Evolutionary conservation across 2,797 vertebrate genomes (phyloP).

Genomic region (Liparis tanakae): DNA sequence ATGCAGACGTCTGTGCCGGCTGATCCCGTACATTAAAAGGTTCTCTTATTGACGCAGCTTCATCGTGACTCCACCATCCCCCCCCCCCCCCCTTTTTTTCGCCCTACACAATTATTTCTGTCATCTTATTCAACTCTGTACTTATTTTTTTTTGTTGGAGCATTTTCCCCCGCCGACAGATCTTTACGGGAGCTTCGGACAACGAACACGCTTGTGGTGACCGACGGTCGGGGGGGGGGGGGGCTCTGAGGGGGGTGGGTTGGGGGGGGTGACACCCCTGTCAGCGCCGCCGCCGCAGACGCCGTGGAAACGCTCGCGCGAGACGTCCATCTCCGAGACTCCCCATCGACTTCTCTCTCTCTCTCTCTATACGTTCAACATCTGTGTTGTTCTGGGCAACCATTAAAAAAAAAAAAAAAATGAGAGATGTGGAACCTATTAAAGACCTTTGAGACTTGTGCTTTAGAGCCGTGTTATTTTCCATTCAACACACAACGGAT

Average conservation of each 20-base stretch:
- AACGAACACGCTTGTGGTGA: slow-evolving; percentile 25
- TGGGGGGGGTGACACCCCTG: slow-evolving; percentile 58
- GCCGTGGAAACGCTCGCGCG: slow-evolving; percentile 39
- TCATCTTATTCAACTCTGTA: too few relatives aligned
- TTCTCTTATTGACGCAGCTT: slow-evolving; percentile 1
- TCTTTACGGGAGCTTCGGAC: slow-evolving; percentile 51
- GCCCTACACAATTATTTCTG: not conserved
- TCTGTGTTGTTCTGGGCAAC: slow-evolving; percentile 47
- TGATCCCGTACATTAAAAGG: not conserved
- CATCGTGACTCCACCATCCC: not conserved
- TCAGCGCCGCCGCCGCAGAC: slow-evolving; percentile 63
- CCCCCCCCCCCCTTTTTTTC: not conserved
- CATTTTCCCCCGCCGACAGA: slow-evolving; percentile 43
- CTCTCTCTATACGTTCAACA: slow-evolving; percentile 21
- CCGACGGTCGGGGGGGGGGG: slow-evolving; percentile 32
- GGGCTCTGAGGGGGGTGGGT: slow-evolving; percentile 13
- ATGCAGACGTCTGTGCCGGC: slow-evolving; percentile 49
- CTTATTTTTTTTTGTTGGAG: too few relatives aligned
- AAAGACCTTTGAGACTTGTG: slow-evolving; percentile 30
- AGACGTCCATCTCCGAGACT: slow-evolving; percentile 1
- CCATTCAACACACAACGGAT: slow-evolving; percentile 49
- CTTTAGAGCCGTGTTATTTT: slow-evolving; percentile 50
- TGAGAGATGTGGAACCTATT: slow-evolving; percentile 62
- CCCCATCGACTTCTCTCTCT: slow-evolving; percentile 24
- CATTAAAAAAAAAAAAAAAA: slow-evolving; percentile 24